A percentile compares a stretch with the other conserved stretches of the same genome.
Evolutionary conservation across 2,888 invertebrate species (phyloP).

Genomic region (Prenolepis imparis): DNA sequence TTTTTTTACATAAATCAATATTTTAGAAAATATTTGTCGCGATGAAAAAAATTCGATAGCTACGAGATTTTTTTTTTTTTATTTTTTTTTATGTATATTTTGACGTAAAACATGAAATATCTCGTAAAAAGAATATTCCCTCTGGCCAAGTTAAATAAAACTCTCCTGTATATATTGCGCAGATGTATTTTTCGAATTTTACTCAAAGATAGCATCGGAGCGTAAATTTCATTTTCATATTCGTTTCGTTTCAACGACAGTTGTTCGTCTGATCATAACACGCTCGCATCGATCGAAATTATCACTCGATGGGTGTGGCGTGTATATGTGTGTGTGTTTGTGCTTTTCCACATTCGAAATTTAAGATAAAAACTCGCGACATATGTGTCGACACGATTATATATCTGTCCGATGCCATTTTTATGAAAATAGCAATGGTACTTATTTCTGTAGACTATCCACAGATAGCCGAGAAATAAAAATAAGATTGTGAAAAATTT

Average conservation of each 20-base stretch:
- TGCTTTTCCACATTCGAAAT: constrained; percentile 19
- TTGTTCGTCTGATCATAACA: not conserved
- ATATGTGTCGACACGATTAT: not conserved
- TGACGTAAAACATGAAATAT: not conserved
- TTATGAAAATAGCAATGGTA: not conserved
- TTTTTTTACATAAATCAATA: not conserved
- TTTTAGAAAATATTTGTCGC: not conserved
- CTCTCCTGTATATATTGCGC: not conserved
- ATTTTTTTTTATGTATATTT: not conserved
- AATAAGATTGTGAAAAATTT: not conserved
- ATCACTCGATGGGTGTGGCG: constrained; percentile 43
- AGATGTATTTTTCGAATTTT: not conserved
- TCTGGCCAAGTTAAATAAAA: not conserved
- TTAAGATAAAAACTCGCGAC: constrained; percentile 30
- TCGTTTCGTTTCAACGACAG: not conserved
- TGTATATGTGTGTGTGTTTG: not conserved
- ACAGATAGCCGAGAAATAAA: no score
- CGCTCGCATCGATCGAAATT: constrained; percentile 38
- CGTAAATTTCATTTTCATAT: not conserved
- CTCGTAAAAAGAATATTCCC: not conserved
- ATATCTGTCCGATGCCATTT: not conserved
- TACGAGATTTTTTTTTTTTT: not conserved
- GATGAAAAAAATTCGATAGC: not conserved
- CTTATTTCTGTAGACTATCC: no score
- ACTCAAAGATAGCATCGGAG: not conserved